These are phyloP conservation scores for Napeogenes inachia DNA, from an alignment of 2,888 invertebrate genomes.

Conservation along the genomic window DNA sequence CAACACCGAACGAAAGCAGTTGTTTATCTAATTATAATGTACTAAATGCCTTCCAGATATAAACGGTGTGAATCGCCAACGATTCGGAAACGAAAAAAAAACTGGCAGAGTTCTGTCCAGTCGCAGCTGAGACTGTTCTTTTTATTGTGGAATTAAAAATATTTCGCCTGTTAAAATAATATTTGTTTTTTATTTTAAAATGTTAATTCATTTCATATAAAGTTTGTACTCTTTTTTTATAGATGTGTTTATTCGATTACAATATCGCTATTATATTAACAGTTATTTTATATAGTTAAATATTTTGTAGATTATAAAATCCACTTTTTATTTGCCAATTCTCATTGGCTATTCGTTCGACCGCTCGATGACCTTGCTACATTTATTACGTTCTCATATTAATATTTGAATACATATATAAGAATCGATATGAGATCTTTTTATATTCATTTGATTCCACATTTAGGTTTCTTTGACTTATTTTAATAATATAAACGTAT, in stretches of 20 bases:
- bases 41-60: slow-evolving; percentile 15
- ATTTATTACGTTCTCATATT: slow-evolving; percentile 21
- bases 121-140: too few species aligned
- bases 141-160: too few species aligned
- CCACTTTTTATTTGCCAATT: slow-evolving; percentile 3
- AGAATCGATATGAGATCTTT: slow-evolving; percentile 16
- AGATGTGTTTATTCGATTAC: too few species aligned
- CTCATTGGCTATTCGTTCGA: slow-evolving; percentile 15
- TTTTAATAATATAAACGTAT: too few species aligned
- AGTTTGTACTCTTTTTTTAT: too few species aligned
- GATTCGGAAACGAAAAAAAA: slow-evolving; percentile 9
- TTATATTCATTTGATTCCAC: slow-evolving; percentile 11
- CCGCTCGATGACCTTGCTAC: slow-evolving; percentile 20
- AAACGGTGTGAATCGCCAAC: slow-evolving; percentile 19
- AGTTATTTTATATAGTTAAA: neutral
- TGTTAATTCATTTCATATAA: too few species aligned
- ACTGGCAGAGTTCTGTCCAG: slow-evolving; percentile 9
- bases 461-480: neutral
- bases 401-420: slow-evolving; percentile 14
- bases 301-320: neutral
- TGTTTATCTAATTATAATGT: slow-evolving; percentile 28
- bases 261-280: too few species aligned
- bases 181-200: too few species aligned
- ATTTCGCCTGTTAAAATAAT: too few species aligned
- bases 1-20: slow-evolving; percentile 23